Evolutionary conservation across 2,797 vertebrate species (phyloP).

Genomic region (Pseudomugil gertrudae): DNA sequence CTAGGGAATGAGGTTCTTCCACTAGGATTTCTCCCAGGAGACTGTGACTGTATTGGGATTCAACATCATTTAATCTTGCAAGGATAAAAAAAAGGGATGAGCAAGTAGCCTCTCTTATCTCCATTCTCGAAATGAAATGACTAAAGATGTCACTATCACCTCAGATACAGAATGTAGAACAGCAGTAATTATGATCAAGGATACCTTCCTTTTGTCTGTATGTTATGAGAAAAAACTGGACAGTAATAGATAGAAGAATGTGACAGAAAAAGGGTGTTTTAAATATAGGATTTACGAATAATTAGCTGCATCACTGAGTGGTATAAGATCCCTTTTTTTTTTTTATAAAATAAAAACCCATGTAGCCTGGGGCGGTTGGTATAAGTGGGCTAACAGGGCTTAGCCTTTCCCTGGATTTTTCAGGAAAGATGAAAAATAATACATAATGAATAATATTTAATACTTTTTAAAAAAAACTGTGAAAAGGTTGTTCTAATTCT

Average conservation of each 20-base stretch:
- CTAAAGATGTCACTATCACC: constrained; percentile 5
- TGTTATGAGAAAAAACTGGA: constrained; percentile 5
- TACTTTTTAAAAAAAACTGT: too few relatives aligned
- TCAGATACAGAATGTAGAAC: constrained; percentile 12
- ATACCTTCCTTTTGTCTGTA: background rate
- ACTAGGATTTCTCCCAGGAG: constrained; percentile 43
- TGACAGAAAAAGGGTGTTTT: background rate
- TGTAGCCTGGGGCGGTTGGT: too few relatives aligned
- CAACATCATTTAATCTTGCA: constrained; percentile 59
- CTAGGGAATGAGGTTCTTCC: constrained; percentile 59
- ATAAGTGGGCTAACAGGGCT: too few relatives aligned
- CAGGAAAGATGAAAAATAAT: too few relatives aligned
- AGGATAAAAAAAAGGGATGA: constrained; percentile 25
- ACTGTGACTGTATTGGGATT: constrained; percentile 42
- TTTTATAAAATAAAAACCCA: too few relatives aligned
- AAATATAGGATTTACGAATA: background rate
- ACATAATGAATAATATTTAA: too few relatives aligned
- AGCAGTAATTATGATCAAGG: constrained; percentile 18
- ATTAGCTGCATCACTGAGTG: background rate
- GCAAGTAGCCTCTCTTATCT: constrained; percentile 18
- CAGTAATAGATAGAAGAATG: background rate
- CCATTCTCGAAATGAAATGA: constrained; percentile 42
- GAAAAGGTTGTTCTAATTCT: too few relatives aligned
- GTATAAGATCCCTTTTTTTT: too few relatives aligned
- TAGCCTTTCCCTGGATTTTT: too few relatives aligned